Evolutionary conservation across 1,140 invertebrate genomes (phyloP).

Genomic region (Whitmania pigra): DNA sequence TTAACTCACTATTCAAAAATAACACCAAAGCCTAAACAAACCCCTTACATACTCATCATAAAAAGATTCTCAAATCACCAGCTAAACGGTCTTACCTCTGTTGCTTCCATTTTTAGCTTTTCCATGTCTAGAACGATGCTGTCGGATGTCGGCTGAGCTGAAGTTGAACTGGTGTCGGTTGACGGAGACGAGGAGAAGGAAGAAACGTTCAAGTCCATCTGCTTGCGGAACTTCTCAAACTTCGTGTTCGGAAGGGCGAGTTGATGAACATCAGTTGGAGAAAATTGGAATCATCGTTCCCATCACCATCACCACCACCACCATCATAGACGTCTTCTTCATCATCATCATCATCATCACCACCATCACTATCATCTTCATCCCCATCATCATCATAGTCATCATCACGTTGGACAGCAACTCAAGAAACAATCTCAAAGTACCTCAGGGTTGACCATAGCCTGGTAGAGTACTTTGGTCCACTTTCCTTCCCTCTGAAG

Average conservation of each 20-base stretch:
- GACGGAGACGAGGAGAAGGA: neutral
- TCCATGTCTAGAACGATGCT: constrained; percentile 12
- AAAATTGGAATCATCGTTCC: neutral
- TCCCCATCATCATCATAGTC: neutral
- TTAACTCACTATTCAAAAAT: no score
- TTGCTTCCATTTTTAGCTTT: constrained; percentile 12
- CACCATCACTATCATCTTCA: neutral
- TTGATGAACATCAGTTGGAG: no score
- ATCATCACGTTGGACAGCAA: neutral
- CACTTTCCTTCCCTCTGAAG: constrained; percentile 37
- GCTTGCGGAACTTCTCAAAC: neutral
- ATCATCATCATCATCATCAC: neutral
- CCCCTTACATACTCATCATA: no score
- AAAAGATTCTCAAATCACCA: neutral
- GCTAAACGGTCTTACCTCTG: neutral
- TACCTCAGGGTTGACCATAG: constrained; percentile 32
- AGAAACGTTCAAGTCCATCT: neutral
- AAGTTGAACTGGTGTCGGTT: neutral
- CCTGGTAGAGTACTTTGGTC: constrained; percentile 34
- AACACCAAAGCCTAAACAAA: no score
- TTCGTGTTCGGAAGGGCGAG: no score
- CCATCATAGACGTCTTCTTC: neutral
- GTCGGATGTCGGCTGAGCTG: neutral
- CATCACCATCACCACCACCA: no score
- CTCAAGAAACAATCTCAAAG: neutral